Evolutionary conservation across 2,113 vertebrate genomes (phyloP).

Genomic region (Epinephelus fuscoguttatus): DNA sequence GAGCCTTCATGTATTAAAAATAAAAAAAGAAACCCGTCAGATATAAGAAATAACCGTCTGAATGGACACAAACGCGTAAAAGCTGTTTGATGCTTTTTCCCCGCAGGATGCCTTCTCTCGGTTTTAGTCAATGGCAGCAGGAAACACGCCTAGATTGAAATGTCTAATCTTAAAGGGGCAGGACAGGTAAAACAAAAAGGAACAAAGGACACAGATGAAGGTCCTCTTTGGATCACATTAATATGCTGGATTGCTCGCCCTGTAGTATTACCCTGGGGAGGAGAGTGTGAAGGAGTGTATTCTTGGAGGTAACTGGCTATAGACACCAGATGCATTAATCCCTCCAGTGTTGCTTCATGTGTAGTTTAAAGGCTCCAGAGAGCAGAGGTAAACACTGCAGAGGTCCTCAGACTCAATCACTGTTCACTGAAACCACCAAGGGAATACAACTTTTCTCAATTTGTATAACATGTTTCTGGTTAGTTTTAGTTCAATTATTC

Average conservation of each 20-base stretch:
- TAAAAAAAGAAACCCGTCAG: neutral
- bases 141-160: conserved; percentile 87
- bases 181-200: conserved; percentile 62
- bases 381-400: conserved; percentile 37
- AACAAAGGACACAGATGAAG: conserved; percentile 75
- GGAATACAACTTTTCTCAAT: neutral
- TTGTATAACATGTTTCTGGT: neutral
- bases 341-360: neutral
- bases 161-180: conserved; percentile 85
- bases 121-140: conserved; percentile 84
- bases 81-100: conserved; percentile 42
- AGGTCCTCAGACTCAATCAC: neutral
- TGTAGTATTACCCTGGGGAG: conserved; percentile 5
- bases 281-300: neutral
- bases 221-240: neutral
- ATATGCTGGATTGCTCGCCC: conserved; percentile 3
- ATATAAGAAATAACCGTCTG: conserved; percentile 16
- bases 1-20: neutral
- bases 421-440: neutral
- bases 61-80: neutral
- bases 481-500: no score
- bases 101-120: conserved; percentile 73
- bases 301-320: conserved; percentile 22
- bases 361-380: conserved; percentile 7
- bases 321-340: conserved; percentile 4